Conservation (phyloP, 2,113 vertebrate genomes). For the Chloebia gouldiae region DNA sequence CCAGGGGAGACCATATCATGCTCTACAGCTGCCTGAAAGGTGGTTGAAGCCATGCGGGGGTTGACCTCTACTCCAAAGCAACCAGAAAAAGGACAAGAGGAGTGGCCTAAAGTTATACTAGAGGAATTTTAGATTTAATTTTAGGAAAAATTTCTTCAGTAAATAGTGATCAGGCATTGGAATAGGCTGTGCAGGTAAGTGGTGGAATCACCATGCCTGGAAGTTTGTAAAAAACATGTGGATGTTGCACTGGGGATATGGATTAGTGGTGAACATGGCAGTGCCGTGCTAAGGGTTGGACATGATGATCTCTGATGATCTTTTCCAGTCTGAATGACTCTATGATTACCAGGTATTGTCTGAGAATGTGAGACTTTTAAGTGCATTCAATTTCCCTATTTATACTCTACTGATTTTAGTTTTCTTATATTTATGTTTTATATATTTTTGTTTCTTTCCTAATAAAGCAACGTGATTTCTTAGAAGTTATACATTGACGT, state of each 20-base stretch:
- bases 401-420: background rate
- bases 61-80: background rate
- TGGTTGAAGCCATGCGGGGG: rapidly evolving
- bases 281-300: too few species aligned
- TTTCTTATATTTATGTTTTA: background rate
- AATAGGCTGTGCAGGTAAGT: background rate
- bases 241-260: background rate
- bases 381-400: too few species aligned
- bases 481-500: background rate
- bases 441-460: background rate
- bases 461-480: background rate
- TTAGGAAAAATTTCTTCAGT: background rate
- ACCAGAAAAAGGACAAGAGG: background rate
- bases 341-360: background rate
- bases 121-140: background rate
- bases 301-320: background rate
- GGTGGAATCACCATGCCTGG: background rate
- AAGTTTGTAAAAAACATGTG: background rate
- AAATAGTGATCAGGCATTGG: background rate
- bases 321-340: background rate
- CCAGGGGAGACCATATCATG: background rate
- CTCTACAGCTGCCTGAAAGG: background rate
- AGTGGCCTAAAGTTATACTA: background rate
- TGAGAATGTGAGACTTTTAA: background rate
- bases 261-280: background rate